Evolutionary conservation across 2,888 invertebrate species (phyloP).

Genomic region (Neoscelio sp.): DNA sequence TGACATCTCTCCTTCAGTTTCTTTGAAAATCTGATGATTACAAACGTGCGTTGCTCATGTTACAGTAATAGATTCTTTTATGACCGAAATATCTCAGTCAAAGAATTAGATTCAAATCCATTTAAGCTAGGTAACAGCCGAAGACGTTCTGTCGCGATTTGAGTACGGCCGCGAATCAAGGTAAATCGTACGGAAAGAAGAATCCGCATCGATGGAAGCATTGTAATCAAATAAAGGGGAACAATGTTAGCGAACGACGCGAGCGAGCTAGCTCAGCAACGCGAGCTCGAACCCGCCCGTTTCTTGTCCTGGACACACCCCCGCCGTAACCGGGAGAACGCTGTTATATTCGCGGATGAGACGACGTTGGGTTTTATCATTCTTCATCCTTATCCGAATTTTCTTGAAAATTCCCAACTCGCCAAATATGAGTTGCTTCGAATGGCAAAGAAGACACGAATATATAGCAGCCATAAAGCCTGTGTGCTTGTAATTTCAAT

Average conservation of each 20-base stretch:
- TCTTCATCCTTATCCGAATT: conserved; percentile 59
- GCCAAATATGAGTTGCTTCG: conserved; percentile 57
- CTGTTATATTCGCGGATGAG: conserved; percentile 67
- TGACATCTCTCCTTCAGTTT: no score
- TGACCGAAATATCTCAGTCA: conserved; percentile 47
- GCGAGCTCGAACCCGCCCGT: conserved; percentile 82
- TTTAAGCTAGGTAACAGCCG: conserved; percentile 56
- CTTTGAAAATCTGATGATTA: conserved; percentile 14
- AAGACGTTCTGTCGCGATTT: conserved; percentile 57
- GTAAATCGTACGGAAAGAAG: conserved; percentile 75
- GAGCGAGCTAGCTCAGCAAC: conserved; percentile 79
- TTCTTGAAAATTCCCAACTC: conserved; percentile 45
- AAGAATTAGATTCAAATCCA: conserved; percentile 56
- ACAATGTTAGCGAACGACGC: conserved; percentile 81
- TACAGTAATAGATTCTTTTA: conserved; percentile 33
- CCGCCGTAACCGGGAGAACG: conserved; percentile 78
- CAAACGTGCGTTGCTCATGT: conserved; percentile 45
- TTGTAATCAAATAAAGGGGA: conserved; percentile 83
- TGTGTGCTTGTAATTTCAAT: conserved; percentile 5
- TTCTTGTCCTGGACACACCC: conserved; percentile 83
- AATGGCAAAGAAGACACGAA: conserved; percentile 48
- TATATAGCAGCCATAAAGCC: conserved; percentile 5
- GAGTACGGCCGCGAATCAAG: conserved; percentile 47
- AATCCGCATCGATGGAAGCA: conserved; percentile 75
- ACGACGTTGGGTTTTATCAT: conserved; percentile 55